A percentile compares a stretch with the other conserved stretches of the same genome.
Evolutionary conservation across 35 echinoderm and acorn worm species (phyloP).

Genomic region (Antedon bifida): DNA sequence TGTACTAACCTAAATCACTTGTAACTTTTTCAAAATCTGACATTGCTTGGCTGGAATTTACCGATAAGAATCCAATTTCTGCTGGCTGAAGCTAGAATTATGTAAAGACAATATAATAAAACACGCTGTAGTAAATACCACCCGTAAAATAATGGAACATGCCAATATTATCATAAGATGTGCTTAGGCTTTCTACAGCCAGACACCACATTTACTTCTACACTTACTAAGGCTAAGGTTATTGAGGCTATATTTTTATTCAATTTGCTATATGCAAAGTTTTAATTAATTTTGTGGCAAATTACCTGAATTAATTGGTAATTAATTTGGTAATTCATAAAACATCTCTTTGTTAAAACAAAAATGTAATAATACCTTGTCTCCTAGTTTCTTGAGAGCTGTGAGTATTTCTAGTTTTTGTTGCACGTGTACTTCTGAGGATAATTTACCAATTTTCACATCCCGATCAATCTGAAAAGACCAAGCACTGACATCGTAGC

Average conservation of each 20-base stretch:
- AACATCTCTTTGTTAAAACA: no score
- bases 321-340: no score
- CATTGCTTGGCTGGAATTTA: conserved; percentile 80
- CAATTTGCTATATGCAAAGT: no score
- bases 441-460: conserved; percentile 56
- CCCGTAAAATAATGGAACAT: not conserved
- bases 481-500: not conserved
- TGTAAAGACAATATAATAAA: not conserved
- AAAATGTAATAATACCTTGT: conserved; percentile 27
- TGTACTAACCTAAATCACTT: conserved; percentile 59
- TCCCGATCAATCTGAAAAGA: conserved; percentile 54
- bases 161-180: not conserved
- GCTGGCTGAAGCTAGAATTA: conserved; percentile 33
- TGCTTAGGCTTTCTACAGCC: not conserved
- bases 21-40: conserved; percentile 97
- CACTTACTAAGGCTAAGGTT: no score
- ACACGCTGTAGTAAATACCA: not conserved
- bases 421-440: conserved; percentile 36
- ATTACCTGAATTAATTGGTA: no score
- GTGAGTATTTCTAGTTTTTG: conserved; percentile 84
- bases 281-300: no score
- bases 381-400: conserved; percentile 83
- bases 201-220: no score
- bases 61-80: conserved; percentile 40
- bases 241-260: no score